These are phyloP conservation scores for Drosophila imparisetae DNA, from an alignment of 2,888 invertebrate genomes.

Conservation along the genomic window DNA sequence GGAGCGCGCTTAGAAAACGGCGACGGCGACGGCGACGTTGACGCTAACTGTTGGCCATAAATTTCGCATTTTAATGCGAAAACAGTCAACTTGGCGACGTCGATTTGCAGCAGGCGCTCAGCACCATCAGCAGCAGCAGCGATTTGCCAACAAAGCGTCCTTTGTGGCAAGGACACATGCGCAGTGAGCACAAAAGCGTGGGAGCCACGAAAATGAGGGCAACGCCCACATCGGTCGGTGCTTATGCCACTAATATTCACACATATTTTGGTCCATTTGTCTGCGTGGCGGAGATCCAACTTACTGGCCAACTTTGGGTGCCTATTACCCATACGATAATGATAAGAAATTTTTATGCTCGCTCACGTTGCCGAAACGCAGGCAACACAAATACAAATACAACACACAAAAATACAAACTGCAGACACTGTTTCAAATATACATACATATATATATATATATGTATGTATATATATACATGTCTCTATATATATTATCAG, in stretches of 20 bases:
- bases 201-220: slow-evolving; percentile 11
- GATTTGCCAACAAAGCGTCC: neutral
- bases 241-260: slow-evolving; percentile 21
- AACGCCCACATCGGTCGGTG: slow-evolving; percentile 4
- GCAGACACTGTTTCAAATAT: slow-evolving; percentile 4
- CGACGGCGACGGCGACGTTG: slow-evolving; percentile 12
- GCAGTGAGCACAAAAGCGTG: slow-evolving; percentile 31
- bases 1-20: slow-evolving; percentile 46
- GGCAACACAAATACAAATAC: slow-evolving; percentile 3
- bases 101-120: slow-evolving; percentile 80
- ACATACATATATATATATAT: slow-evolving; percentile 9
- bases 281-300: slow-evolving; percentile 51
- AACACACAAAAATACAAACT: neutral
- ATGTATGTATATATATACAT: slow-evolving; percentile 7
- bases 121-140: neutral
- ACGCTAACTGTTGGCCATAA: slow-evolving; percentile 61
- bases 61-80: slow-evolving; percentile 83
- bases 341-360: slow-evolving; percentile 82
- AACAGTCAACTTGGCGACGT: slow-evolving; percentile 84
- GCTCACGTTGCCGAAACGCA: slow-evolving; percentile 46
- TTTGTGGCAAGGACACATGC: slow-evolving; percentile 51
- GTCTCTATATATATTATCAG: slow-evolving; percentile 65
- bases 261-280: slow-evolving; percentile 29
- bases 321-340: slow-evolving; percentile 83
- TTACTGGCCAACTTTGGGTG: slow-evolving; percentile 79